Evolutionary conservation across 2,797 vertebrate species (phyloP).

Genomic region (Adrianichthys oophorus): DNA sequence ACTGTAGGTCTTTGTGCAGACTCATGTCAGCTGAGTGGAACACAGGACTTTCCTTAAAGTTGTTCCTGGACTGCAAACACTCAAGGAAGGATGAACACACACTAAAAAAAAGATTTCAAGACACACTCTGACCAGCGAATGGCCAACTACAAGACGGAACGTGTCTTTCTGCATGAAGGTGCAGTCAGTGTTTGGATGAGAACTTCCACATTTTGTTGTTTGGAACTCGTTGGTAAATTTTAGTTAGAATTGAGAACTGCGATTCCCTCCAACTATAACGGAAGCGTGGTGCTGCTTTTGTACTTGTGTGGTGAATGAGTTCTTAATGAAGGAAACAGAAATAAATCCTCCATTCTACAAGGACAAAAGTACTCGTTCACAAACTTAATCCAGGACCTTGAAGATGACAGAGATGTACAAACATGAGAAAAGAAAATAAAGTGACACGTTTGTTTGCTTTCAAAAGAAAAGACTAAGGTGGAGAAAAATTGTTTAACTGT

Average conservation of each 20-base stretch:
- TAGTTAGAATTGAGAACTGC: constrained; percentile 9
- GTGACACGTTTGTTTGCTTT: constrained; percentile 18
- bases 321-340: no score
- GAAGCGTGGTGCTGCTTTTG: background rate
- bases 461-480: constrained; percentile 17
- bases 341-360: no score
- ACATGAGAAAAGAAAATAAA: constrained; percentile 13
- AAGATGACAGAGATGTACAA: no score
- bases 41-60: constrained; percentile 22
- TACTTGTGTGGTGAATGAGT: constrained; percentile 5
- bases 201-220: constrained; percentile 12
- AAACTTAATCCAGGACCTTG: no score
- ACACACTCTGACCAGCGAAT: constrained; percentile 74
- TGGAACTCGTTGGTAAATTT: constrained; percentile 20
- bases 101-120: constrained; percentile 20
- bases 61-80: constrained; percentile 62
- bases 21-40: constrained; percentile 3
- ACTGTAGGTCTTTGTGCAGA: no score
- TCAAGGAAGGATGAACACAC: constrained; percentile 40
- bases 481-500: constrained; percentile 19
- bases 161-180: constrained; percentile 37
- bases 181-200: constrained; percentile 19
- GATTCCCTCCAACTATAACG: background rate
- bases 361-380: no score
- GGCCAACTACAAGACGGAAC: constrained; percentile 63